These are phyloP conservation scores for Morpho achilles DNA, from an alignment of 2,888 invertebrate genomes.

Conservation along the genomic window DNA sequence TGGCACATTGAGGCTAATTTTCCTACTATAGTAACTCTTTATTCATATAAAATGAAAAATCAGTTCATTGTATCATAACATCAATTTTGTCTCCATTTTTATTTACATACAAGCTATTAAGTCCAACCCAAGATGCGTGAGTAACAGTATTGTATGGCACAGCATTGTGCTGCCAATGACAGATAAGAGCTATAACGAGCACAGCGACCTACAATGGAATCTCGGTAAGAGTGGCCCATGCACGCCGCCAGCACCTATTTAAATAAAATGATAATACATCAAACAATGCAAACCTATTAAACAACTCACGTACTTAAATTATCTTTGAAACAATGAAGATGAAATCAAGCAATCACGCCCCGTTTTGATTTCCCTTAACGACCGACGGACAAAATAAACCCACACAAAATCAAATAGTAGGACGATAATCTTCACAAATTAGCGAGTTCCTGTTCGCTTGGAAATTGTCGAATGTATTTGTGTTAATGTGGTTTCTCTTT, in stretches of 20 bases:
- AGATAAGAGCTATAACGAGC: constrained; percentile 68
- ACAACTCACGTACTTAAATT: constrained; percentile 6
- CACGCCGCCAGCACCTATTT: constrained; percentile 34
- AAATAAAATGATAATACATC: constrained; percentile 30
- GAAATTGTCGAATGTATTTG: constrained; percentile 18
- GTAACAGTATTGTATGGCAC: constrained; percentile 55
- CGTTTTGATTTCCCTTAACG: constrained; percentile 16
- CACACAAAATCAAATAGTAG: constrained; percentile 20
- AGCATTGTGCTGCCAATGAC: constrained; percentile 69
- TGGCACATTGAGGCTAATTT: too few relatives aligned
- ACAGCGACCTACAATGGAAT: constrained; percentile 55
- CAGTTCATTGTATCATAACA: too few relatives aligned
- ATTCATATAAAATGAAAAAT: too few relatives aligned
- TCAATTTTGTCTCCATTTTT: too few relatives aligned
- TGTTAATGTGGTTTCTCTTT: constrained; percentile 16
- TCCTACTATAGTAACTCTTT: too few relatives aligned
- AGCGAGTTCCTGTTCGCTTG: constrained; percentile 23
- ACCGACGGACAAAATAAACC: constrained; percentile 18
- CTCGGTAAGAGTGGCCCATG: constrained; percentile 37
- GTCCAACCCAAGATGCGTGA: constrained; percentile 42
- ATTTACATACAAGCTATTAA: constrained; percentile 21
- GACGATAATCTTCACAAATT: constrained; percentile 25
- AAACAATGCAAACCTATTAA: constrained; percentile 20
- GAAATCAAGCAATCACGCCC: background rate
- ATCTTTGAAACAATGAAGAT: constrained; percentile 18